Evolutionary conservation across 2,113 vertebrate species (phyloP).

Genomic region (Chaetodon trifascialis): DNA sequence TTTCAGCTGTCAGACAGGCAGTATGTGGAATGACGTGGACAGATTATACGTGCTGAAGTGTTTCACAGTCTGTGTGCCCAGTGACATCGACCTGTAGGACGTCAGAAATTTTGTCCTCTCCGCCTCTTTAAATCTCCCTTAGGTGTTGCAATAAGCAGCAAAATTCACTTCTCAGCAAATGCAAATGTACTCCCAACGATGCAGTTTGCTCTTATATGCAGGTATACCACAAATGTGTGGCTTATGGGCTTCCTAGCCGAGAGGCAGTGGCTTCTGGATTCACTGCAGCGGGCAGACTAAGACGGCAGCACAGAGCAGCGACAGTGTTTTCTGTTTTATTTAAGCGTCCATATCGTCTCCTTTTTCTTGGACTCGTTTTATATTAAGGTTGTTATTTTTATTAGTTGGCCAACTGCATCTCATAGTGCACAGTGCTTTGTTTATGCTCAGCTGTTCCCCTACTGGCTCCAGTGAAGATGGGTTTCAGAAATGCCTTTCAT

Average conservation of each 20-base stretch:
- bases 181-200: background rate
- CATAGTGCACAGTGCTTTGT: slow-evolving; percentile 27
- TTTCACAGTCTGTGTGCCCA: background rate
- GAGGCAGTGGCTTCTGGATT: slow-evolving; percentile 4
- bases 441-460: slow-evolving; percentile 27
- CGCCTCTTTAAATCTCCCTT: background rate
- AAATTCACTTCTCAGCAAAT: slow-evolving; percentile 1
- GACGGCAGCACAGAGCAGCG: background rate
- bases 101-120: background rate
- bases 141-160: slow-evolving; percentile 5
- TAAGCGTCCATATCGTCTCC: slow-evolving; percentile 2
- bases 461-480: background rate
- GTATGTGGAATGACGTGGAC: background rate
- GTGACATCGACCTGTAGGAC: slow-evolving; percentile 6
- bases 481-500: slow-evolving; percentile 15
- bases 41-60: background rate
- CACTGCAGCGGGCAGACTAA: background rate
- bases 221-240: background rate
- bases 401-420: slow-evolving; percentile 12
- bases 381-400: slow-evolving; percentile 38
- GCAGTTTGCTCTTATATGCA: background rate
- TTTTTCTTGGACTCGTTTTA: slow-evolving; percentile 12
- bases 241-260: background rate
- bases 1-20: slow-evolving; percentile 12
- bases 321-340: background rate